A percentile compares a stretch with the other conserved stretches of the same genome.
These are phyloP conservation scores for Calidris pygmaea DNA, from an alignment of 2,113 vertebrate genomes.

Conservation along the genomic window DNA sequence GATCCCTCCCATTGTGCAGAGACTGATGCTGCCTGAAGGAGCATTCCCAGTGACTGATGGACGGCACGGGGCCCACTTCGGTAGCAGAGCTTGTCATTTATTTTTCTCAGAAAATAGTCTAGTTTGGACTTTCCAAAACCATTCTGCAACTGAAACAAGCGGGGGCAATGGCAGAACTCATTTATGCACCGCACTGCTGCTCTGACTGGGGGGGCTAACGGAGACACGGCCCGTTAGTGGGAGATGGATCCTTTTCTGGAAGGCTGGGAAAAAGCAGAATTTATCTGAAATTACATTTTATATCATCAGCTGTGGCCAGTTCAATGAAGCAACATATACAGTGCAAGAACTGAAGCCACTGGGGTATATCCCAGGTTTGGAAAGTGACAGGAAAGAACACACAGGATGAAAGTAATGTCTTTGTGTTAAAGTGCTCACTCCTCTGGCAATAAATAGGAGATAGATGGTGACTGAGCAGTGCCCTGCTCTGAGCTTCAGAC, in stretches of 20 bases:
- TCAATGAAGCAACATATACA: neutral
- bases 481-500: neutral
- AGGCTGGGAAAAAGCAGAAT: neutral
- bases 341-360: neutral
- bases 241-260: neutral
- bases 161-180: neutral
- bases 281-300: neutral
- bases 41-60: neutral
- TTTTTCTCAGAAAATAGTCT: neutral
- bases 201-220: neutral
- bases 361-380: neutral
- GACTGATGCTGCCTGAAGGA: neutral
- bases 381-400: neutral
- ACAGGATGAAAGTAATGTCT: neutral
- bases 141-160: neutral
- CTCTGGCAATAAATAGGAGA: neutral
- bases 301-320: neutral
- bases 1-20: neutral
- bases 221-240: neutral
- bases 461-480: neutral
- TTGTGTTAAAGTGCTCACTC: neutral
- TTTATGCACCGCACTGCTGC: neutral
- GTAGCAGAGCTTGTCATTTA: neutral
- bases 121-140: neutral
- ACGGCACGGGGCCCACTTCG: neutral